phyloP scores from a whole-genome alignment of 2,797 vertebrate genomes.

The Poecilia wingei region DNA sequence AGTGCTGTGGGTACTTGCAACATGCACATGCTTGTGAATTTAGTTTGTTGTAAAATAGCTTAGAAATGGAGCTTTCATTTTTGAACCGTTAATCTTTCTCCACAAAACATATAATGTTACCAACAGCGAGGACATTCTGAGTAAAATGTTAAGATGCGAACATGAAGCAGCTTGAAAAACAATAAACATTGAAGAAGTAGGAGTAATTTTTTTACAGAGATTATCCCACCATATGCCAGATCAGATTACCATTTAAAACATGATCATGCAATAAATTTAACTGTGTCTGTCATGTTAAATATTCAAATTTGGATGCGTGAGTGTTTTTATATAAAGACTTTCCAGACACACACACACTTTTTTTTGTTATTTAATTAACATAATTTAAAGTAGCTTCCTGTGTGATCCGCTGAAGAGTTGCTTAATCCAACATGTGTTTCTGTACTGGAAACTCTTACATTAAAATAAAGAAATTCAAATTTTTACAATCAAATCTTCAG shows the following conservation, averaged over 20 bases:
- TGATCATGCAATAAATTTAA: background rate
- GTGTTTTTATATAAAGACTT: background rate
- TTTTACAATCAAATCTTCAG: background rate
- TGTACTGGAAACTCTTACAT: background rate
- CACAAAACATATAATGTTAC: constrained; percentile 2
- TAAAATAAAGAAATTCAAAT: no score
- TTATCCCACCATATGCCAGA: background rate
- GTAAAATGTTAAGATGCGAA: background rate
- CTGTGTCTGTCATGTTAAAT: background rate
- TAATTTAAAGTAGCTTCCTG: background rate
- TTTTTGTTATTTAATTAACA: background rate
- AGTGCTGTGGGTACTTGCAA: background rate
- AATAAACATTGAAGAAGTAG: background rate
- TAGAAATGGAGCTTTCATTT: background rate
- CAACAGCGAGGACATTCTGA: background rate
- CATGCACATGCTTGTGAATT: background rate
- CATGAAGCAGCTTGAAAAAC: background rate
- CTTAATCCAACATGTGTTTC: background rate
- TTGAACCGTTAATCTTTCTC: background rate
- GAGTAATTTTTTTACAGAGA: background rate
- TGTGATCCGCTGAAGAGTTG: background rate
- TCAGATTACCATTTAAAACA: background rate
- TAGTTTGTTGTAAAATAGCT: background rate
- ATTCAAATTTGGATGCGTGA: background rate
- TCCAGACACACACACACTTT: background rate